Evolutionary conservation across 2,797 vertebrate genomes (phyloP), one percentile per base, ranked within the genome.

Genomic region (Chromis chromis): DNA sequence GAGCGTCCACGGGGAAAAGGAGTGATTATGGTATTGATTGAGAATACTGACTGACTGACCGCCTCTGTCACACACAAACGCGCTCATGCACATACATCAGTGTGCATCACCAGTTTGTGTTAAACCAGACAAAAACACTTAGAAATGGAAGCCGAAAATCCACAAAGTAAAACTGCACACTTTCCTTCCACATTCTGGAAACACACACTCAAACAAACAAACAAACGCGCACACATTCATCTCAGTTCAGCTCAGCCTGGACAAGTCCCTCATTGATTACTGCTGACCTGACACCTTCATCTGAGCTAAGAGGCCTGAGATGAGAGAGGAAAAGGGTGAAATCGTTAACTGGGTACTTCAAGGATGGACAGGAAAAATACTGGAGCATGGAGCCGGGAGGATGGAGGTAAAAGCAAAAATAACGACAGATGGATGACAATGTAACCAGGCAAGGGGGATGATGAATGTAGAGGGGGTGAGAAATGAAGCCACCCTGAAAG

Each of bases 21-120:
- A 86, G 85, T 87, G 84, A 92, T 92, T 89, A 79, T 56, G 70
- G 70, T 76, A 91, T 89, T 72, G 90, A 93, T 86, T 80, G 63
- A 71, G 67, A 71, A 59, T 71, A 85, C 76, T 76, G 76, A 90
- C 76, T 61, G 61, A 74, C 54, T 62, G 58, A 73, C 60, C 66
- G 70, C 53, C 54, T 60, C 36, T 19, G 25, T 53, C 46, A 22
- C 61, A 33, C 39, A 6, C 67, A 12, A 55, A 44, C n/a, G 57
- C 21, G 27, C 21, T 58, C 25, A 11, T 22, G 13, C 13, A 33
- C 48, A 16, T 12, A 2, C 46, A 25, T 31, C 13, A 31, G 36
- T 19, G 40, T 33, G 46, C 22, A 56, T n/a, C 58, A 22, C 16
- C 56, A 28, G 9, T 27, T 52, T 27, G 27, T 28, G 55, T 78